Percentiles rank a stretch among this genome's conserved stretches.
phyloP scores from a whole-genome alignment of 2,888 invertebrate genomes.

The Anticlea derivata region DNA sequence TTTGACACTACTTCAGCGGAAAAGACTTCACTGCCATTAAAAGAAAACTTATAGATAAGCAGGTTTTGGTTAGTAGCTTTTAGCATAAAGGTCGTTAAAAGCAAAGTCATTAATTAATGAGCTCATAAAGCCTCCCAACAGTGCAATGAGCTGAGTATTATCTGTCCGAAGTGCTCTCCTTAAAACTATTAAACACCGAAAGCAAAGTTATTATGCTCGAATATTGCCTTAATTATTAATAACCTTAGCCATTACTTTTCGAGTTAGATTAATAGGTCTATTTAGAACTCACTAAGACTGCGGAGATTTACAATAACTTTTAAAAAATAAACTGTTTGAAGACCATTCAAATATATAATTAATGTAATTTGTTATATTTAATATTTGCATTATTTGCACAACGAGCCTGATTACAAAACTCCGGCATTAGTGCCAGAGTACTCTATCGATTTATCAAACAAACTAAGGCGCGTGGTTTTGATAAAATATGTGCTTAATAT shows the following conservation, averaged over 20 bases:
- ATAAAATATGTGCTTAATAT: background rate
- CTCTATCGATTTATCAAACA: background rate
- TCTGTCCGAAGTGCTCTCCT: background rate
- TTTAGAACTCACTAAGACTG: background rate
- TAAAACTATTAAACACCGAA: conserved; percentile 21
- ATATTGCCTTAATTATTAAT: conserved; percentile 8
- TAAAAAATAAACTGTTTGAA: conserved; percentile 5
- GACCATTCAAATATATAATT: too few relatives aligned
- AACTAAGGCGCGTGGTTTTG: background rate
- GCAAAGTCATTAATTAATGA: background rate
- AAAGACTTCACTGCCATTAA: too few relatives aligned
- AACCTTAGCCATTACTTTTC: conserved; percentile 11
- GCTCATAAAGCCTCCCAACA: background rate
- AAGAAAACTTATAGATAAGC: too few relatives aligned
- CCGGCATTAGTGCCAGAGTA: too few relatives aligned
- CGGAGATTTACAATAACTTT: background rate
- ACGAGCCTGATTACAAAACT: too few relatives aligned
- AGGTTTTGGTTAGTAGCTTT: too few relatives aligned
- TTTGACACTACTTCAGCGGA: too few relatives aligned
- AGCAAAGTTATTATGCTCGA: conserved; percentile 17
- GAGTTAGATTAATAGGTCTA: background rate
- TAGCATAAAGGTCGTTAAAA: background rate
- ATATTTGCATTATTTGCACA: too few relatives aligned
- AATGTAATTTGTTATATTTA: too few relatives aligned
- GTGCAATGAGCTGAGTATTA: conserved; percentile 4